Evolutionary conservation across 2,888 invertebrate genomes (phyloP).

Genomic region (Acanthosepion esculentum): DNA sequence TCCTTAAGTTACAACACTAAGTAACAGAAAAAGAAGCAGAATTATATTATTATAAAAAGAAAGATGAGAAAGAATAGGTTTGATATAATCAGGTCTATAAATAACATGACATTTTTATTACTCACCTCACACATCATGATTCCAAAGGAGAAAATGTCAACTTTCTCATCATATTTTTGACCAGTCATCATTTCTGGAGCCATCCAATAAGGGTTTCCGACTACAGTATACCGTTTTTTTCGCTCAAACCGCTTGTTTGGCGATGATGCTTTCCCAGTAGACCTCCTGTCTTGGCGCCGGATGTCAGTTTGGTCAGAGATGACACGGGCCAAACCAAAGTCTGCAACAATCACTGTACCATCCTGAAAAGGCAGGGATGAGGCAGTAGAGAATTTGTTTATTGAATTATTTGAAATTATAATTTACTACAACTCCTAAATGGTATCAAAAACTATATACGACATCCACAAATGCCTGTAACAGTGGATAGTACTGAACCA

Average conservation of each 20-base stretch:
- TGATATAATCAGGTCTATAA: too few relatives aligned
- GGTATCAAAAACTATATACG: too few relatives aligned
- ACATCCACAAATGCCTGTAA: too few relatives aligned
- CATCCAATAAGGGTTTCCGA: constrained; percentile 99
- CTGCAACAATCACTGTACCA: constrained; percentile 93
- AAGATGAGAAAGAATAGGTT: too few relatives aligned
- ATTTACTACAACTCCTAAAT: too few relatives aligned
- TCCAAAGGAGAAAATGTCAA: constrained; percentile 96
- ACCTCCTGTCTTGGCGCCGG: constrained; percentile 51
- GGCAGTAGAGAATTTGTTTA: not conserved
- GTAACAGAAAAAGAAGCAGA: too few relatives aligned
- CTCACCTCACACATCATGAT: constrained; percentile 93
- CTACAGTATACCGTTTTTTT: constrained; percentile 93
- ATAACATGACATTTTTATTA: not conserved
- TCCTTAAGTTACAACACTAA: too few relatives aligned
- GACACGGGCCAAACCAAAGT: constrained; percentile 90
- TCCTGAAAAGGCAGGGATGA: constrained; percentile 78
- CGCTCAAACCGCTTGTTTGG: constrained; percentile 79
- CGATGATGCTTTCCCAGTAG: constrained; percentile 51
- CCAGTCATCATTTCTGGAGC: constrained; percentile 99
- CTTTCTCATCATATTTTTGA: constrained; percentile 95
- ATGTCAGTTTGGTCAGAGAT: constrained; percentile 63
- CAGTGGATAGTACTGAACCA: not conserved
- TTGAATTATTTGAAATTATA: too few relatives aligned
- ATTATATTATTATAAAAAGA: too few relatives aligned